phyloP scores from a whole-genome alignment of 1,140 invertebrate species.

The Microplitis mediator region DNA sequence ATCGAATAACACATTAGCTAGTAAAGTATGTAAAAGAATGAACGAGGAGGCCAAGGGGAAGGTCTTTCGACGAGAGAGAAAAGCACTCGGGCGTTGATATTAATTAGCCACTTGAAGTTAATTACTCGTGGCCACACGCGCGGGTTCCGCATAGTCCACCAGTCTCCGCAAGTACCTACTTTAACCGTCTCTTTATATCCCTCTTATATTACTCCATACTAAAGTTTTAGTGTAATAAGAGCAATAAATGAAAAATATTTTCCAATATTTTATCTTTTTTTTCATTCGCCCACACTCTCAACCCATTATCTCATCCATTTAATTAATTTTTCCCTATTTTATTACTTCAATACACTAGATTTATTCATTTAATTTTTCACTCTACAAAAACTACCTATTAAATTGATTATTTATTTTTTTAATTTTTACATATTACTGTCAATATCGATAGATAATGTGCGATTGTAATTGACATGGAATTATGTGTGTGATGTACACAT shows the following conservation, averaged over 20 bases:
- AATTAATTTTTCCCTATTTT: too few species aligned
- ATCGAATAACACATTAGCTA: not conserved
- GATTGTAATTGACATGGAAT: too few species aligned
- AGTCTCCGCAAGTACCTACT: constrained; percentile 4
- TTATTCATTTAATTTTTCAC: not conserved
- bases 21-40: not conserved
- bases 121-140: constrained; percentile 29
- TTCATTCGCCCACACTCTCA: too few species aligned
- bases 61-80: constrained; percentile 25
- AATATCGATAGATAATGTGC: too few species aligned
- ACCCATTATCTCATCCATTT: too few species aligned
- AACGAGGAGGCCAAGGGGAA: constrained; percentile 10
- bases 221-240: too few species aligned
- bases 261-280: too few species aligned
- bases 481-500: not conserved
- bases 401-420: too few species aligned
- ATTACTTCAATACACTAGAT: too few species aligned
- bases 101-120: constrained; percentile 36
- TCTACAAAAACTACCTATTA: too few species aligned
- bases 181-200: not conserved
- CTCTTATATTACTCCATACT: not conserved
- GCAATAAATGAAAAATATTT: too few species aligned
- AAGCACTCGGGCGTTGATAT: constrained; percentile 30
- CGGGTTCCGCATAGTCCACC: not conserved
- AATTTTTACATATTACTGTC: too few species aligned